These are phyloP conservation scores for Chiloscyllium punctatum DNA, from an alignment of 2,797 vertebrate species.

Conservation along the genomic window DNA sequence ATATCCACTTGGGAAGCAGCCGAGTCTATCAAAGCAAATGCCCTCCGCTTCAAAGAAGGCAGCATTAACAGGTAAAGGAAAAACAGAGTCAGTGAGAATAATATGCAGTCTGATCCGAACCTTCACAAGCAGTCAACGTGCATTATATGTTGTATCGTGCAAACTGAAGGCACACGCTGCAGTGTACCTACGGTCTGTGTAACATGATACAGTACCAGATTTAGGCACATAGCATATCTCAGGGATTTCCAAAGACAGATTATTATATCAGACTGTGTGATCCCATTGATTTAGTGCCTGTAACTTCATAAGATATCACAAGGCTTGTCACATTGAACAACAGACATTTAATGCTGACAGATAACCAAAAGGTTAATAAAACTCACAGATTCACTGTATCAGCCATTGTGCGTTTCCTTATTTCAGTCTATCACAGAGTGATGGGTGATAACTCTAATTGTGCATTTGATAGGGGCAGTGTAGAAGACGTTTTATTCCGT, in stretches of 20 bases:
- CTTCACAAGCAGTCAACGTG: neutral
- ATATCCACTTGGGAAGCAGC: conserved; percentile 64
- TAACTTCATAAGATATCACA: neutral
- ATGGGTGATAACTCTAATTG: neutral
- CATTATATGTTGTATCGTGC: neutral
- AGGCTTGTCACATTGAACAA: neutral
- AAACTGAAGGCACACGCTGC: neutral
- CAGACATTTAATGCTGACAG: neutral
- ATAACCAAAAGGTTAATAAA: neutral
- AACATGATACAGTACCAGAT: neutral
- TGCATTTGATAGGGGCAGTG: neutral
- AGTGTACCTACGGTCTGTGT: neutral
- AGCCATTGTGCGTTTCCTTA: neutral
- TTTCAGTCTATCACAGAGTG: neutral
- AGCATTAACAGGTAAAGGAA: neutral
- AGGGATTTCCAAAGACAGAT: no score
- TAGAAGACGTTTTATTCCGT: no score
- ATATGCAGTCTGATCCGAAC: neutral
- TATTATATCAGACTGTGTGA: neutral
- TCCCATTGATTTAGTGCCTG: neutral
- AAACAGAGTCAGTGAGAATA: neutral
- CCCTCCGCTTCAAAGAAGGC: conserved; percentile 47
- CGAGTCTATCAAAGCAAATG: conserved; percentile 67
- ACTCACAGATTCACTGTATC: neutral
- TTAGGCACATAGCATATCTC: no score